A percentile compares a stretch with the other conserved stretches of the same genome.
These are phyloP conservation scores for Parelbella ahira DNA, from an alignment of 2,888 invertebrate species.

Conservation along the genomic window DNA sequence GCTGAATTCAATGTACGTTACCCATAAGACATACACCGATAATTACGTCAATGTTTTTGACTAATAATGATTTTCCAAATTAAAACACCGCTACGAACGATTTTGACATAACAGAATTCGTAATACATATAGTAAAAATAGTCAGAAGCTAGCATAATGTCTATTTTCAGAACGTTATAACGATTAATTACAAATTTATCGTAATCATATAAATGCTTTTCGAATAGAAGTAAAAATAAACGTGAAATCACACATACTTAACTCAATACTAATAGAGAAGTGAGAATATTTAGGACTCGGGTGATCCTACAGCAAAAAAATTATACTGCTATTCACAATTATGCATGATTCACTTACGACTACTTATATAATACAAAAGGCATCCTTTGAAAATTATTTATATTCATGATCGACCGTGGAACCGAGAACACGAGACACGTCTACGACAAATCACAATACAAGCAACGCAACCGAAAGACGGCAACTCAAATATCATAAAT, in stretches of 20 bases:
- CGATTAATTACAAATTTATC: conserved; percentile 60
- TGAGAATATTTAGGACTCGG: conserved; percentile 52
- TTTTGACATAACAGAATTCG: background rate
- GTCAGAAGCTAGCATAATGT: conserved; percentile 67
- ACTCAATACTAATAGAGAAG: conserved; percentile 42
- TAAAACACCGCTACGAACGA: too few species aligned
- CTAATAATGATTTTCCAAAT: too few species aligned
- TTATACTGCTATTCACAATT: conserved; percentile 62
- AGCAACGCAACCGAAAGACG: conserved; percentile 61
- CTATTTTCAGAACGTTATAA: conserved; percentile 72
- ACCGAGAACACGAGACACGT: conserved; percentile 53
- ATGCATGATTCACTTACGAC: conserved; percentile 63
- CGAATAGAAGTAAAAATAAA: conserved; percentile 58
- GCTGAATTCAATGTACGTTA: conserved; percentile 16
- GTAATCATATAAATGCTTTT: conserved; percentile 71
- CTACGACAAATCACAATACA: conserved; percentile 65
- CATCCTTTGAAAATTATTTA: conserved; percentile 68
- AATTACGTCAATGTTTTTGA: too few species aligned
- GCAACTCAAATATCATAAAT: conserved; percentile 43
- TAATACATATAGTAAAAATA: conserved; percentile 7
- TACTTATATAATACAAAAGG: conserved; percentile 76
- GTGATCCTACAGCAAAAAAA: conserved; percentile 58
- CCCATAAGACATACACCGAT: conserved; percentile 14
- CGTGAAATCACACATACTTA: conserved; percentile 45
- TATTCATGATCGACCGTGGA: conserved; percentile 48